Conservation (phyloP, 2,888 invertebrate species). For the Xestia ashworthii region DNA sequence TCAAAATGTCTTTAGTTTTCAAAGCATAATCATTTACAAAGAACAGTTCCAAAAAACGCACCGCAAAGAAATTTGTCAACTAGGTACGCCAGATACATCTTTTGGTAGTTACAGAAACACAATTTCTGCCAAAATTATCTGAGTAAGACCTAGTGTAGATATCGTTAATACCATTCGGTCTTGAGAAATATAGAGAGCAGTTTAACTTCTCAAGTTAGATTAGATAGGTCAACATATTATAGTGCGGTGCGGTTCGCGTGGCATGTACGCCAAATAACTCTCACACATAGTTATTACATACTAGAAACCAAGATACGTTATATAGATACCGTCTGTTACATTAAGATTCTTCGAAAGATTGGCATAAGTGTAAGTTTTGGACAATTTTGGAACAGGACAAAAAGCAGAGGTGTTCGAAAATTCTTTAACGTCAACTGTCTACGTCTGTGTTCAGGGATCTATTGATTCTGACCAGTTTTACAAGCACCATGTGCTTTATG, state of each 20-base stretch:
- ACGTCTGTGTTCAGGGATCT: not conserved
- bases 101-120: not conserved
- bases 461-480: not conserved
- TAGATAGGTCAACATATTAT: constrained; percentile 60
- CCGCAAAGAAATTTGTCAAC: no score
- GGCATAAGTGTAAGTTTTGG: not conserved
- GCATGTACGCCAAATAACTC: constrained; percentile 50
- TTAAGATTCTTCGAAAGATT: constrained; percentile 24
- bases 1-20: not conserved
- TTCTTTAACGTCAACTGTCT: not conserved
- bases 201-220: constrained; percentile 64
- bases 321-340: constrained; percentile 3
- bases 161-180: constrained; percentile 16
- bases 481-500: not conserved
- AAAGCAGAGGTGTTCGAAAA: not conserved
- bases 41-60: not conserved
- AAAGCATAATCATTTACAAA: not conserved
- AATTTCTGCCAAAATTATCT: constrained; percentile 36
- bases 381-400: not conserved
- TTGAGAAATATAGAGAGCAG: constrained; percentile 34
- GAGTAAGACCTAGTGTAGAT: constrained; percentile 14
- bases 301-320: constrained; percentile 19
- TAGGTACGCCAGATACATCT: not conserved
- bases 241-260: constrained; percentile 31
- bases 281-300: constrained; percentile 42